Evolutionary conservation across 2,113 vertebrate species (phyloP).

Genomic region (Ctenomys sociabilis): DNA sequence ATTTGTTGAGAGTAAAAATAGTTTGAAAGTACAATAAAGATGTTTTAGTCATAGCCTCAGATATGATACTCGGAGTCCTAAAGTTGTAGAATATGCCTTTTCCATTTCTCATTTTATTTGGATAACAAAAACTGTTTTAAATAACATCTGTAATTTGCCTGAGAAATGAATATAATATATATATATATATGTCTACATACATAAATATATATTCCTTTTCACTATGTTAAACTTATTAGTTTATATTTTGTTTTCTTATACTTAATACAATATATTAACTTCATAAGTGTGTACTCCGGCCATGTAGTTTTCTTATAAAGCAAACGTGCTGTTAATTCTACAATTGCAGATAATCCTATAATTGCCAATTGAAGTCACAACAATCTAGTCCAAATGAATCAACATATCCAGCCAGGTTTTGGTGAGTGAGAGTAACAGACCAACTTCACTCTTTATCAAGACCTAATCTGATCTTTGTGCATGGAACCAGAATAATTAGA

Average conservation of each 20-base stretch:
- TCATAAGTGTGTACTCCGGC: not conserved
- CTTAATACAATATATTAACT: not conserved
- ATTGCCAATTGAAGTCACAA: not conserved
- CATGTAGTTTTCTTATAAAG: not conserved
- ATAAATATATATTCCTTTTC: not conserved
- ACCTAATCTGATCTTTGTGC: not conserved
- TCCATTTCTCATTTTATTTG: not conserved
- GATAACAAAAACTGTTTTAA: not conserved
- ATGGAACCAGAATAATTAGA: not conserved
- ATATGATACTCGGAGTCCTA: not conserved
- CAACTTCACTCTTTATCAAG: not conserved
- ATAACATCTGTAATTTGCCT: not conserved
- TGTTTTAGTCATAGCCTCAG: not conserved
- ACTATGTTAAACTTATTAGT: not conserved
- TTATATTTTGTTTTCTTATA: not conserved
- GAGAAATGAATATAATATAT: not conserved
- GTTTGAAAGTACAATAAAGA: not conserved
- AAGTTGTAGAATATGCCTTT: not conserved
- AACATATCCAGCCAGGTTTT: not conserved
- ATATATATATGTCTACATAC: not conserved
- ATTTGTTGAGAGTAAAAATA: not conserved
- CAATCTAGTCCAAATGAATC: not conserved
- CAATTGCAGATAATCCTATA: not conserved
- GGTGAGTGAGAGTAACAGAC: not conserved
- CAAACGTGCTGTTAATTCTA: not conserved